phyloP scores from a whole-genome alignment of 1,140 invertebrate genomes.

The Drosophila cardini region DNA sequence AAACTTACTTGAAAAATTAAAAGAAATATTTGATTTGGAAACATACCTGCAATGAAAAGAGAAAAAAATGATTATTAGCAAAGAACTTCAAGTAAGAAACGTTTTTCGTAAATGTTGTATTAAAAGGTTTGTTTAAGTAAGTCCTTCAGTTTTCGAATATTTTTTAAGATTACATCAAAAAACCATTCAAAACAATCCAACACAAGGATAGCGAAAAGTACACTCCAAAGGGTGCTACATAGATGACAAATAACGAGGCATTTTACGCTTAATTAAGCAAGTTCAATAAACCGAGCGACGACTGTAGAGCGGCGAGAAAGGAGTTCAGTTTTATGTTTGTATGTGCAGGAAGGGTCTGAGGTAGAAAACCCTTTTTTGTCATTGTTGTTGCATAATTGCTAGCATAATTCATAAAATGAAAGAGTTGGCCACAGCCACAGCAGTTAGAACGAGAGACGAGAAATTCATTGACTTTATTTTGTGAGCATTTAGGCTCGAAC shows the following conservation, averaged over 20 bases:
- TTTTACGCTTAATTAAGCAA: constrained; percentile 80
- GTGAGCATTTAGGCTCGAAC: constrained; percentile 65
- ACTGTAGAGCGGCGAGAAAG: constrained; percentile 20
- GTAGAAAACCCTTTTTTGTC: constrained; percentile 47
- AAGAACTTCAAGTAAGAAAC: not conserved
- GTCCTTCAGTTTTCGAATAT: not conserved
- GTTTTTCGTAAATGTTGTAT: too few species aligned
- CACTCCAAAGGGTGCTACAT: constrained; percentile 6
- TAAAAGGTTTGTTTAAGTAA: too few species aligned
- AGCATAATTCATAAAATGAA: constrained; percentile 77
- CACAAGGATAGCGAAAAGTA: not conserved
- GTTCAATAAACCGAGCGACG: constrained; percentile 74
- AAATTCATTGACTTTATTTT: constrained; percentile 78
- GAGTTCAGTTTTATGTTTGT: not conserved
- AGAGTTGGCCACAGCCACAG: constrained; percentile 18
- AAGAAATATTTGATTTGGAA: not conserved
- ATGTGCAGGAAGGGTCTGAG: constrained; percentile 1
- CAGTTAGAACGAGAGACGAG: not conserved
- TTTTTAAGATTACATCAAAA: not conserved
- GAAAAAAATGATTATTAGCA: not conserved
- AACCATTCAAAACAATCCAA: not conserved
- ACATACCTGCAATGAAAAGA: constrained; percentile 63
- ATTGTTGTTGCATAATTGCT: constrained; percentile 78
- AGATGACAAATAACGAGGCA: constrained; percentile 69
- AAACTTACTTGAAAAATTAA: constrained; percentile 24